Evolutionary conservation across 2,113 vertebrate species (phyloP), one percentile per base, ranked within the genome.

Genomic region (Dinomys branickii): DNA sequence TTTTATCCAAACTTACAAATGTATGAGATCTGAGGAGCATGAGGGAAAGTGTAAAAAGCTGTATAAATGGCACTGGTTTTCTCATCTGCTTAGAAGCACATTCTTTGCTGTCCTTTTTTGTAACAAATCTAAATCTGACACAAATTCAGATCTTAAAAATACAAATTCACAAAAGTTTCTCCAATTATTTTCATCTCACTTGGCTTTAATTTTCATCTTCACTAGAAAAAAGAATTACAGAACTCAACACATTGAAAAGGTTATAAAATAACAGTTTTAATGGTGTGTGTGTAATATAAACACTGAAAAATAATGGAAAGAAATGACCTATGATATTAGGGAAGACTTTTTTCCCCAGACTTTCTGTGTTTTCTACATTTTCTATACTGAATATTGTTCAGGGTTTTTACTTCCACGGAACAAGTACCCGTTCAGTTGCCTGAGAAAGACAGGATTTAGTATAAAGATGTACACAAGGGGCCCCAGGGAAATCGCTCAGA

Each of bases 101-200:
- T 85, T 84, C 44, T 63, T n/a, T 85, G 61, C 33, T 90, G 35
- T 77, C 87, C 88, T 94, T 94, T 94, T 93, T 59, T 12, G 93
- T 44, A 63, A 88, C 22, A 17, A 41, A 92, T 65, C 58, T 47
- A 87, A 87, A 82, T 86, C 33, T 83, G 71, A 71, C 65, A 8
- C 88, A 96, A 96, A 95, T 73, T 80, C 35, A 85, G 13, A 88
- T 78, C 38, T 94, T 88, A 92, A 92, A 87, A 95, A 86, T 61
- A 88, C 1, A 75, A 73, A 83, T 50, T 88, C n/a, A 24, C 80
- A 54, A 78, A 47, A 81, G 63, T 69, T 96, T 87, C 81, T 94
- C 41, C 52, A 95, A n/a, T 83, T 85, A 38, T 11, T 77, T 73
- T 88, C 75, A 28, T 89, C 93, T 96, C 30, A 82, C 5, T 85